These are phyloP conservation scores for Drosophila watanabei DNA, from an alignment of 1,140 invertebrate genomes.

Conservation along the genomic window DNA sequence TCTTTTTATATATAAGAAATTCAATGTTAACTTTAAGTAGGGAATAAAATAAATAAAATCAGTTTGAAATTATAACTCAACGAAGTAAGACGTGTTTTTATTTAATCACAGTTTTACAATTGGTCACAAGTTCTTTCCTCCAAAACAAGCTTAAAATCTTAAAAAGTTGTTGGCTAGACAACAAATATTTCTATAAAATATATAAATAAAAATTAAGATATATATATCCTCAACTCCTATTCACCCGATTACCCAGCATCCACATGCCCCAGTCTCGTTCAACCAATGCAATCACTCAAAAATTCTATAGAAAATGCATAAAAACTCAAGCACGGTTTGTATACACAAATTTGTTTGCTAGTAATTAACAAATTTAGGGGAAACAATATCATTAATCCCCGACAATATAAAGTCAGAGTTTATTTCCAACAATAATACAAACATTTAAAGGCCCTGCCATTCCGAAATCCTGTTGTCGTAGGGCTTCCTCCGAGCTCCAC, in stretches of 20 bases:
- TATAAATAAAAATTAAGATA: background rate
- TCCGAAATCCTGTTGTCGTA: slow-evolving; percentile 45
- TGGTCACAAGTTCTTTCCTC: no score
- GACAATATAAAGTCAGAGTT: slow-evolving; percentile 83
- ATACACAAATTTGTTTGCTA: slow-evolving; percentile 81
- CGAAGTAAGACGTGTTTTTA: no score
- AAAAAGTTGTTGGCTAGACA: background rate
- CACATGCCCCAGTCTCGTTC: slow-evolving; percentile 11
- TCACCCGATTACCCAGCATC: background rate
- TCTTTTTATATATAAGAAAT: no score
- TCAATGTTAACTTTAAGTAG: no score
- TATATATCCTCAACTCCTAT: background rate
- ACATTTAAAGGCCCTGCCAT: slow-evolving; percentile 58
- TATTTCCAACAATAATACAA: slow-evolving; percentile 84
- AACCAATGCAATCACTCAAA: slow-evolving; percentile 67
- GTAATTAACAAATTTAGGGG: slow-evolving; percentile 84
- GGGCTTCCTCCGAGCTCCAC: slow-evolving; percentile 26
- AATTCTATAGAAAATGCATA: slow-evolving; percentile 82
- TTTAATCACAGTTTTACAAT: no score
- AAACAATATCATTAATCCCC: slow-evolving; percentile 82
- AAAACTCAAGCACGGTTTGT: slow-evolving; percentile 78
- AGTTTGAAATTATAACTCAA: no score
- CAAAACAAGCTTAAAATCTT: background rate
- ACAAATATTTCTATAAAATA: background rate
- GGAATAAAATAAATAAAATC: no score